Evolutionary conservation across 2,797 vertebrate genomes (phyloP).

Genomic region (Iguana delicatissima): DNA sequence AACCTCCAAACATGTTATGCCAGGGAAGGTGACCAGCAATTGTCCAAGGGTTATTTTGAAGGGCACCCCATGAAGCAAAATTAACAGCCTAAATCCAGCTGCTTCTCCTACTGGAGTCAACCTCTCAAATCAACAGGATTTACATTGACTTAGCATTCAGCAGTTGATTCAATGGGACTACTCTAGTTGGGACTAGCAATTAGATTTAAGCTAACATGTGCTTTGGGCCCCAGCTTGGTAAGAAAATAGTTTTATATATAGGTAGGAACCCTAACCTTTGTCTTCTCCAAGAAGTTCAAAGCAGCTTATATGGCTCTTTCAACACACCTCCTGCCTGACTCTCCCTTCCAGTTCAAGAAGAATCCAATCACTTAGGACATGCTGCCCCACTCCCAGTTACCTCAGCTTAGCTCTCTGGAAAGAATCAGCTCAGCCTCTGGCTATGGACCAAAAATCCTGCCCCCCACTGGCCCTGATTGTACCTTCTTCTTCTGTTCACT

Average conservation of each 20-base stretch:
- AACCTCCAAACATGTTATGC: neutral
- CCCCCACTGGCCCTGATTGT: conserved; percentile 12
- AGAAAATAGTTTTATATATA: neutral
- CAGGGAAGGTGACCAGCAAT: neutral
- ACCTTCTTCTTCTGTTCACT: conserved; percentile 89
- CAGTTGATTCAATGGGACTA: too few species aligned
- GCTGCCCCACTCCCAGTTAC: too few species aligned
- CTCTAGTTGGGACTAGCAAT: too few species aligned
- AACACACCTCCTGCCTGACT: too few species aligned
- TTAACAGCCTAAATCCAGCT: neutral
- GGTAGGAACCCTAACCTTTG: accelerated
- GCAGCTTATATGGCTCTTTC: neutral
- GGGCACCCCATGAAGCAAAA: neutral
- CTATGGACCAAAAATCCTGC: neutral
- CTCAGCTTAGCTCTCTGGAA: conserved; percentile 17
- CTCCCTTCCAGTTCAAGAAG: neutral
- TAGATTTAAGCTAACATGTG: neutral
- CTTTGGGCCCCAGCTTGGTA: neutral
- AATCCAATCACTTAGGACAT: neutral
- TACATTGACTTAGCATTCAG: too few species aligned
- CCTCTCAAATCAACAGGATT: too few species aligned
- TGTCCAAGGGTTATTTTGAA: neutral
- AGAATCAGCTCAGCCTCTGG: neutral
- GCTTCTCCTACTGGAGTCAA: too few species aligned
- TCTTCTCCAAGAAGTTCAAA: neutral